Percentiles rank a stretch among this genome's conserved stretches.
These are phyloP conservation scores for Timandra comae DNA, from an alignment of 2,888 invertebrate genomes.

Conservation along the genomic window DNA sequence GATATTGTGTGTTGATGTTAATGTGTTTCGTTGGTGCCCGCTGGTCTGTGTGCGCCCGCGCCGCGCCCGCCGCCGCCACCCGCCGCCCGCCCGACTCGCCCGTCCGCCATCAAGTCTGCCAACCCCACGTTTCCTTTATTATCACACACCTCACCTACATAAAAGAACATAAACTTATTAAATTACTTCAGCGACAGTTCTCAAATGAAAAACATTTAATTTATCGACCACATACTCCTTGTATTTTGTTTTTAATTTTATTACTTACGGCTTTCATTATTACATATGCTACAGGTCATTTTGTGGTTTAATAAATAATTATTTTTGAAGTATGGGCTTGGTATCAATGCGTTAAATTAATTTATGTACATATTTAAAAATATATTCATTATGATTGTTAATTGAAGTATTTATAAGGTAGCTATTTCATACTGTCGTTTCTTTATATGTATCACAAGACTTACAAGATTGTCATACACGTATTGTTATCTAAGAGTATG, in stretches of 20 bases:
- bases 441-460: no score
- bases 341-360: no score
- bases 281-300: no score
- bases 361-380: no score
- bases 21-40: slow-evolving; percentile 29
- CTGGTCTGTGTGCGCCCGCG: slow-evolving; percentile 21
- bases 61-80: slow-evolving; percentile 13
- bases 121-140: slow-evolving; percentile 23
- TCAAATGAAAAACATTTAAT: slow-evolving; percentile 18
- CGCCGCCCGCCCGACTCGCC: slow-evolving; percentile 7
- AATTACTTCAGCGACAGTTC: slow-evolving; percentile 23
- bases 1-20: slow-evolving; percentile 14
- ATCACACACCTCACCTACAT: slow-evolving; percentile 21
- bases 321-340: no score
- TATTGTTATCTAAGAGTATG: no score
- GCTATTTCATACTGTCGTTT: no score
- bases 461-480: no score
- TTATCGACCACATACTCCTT: slow-evolving; percentile 11
- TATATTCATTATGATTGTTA: no score
- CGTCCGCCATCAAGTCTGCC: slow-evolving; percentile 26
- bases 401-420: no score
- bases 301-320: no score
- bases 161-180: slow-evolving; percentile 22
- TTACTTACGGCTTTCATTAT: background rate
- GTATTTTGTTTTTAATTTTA: slow-evolving; percentile 11